Evolutionary conservation across 2,888 invertebrate species (phyloP).

Genomic region (Lasius fuliginosus): DNA sequence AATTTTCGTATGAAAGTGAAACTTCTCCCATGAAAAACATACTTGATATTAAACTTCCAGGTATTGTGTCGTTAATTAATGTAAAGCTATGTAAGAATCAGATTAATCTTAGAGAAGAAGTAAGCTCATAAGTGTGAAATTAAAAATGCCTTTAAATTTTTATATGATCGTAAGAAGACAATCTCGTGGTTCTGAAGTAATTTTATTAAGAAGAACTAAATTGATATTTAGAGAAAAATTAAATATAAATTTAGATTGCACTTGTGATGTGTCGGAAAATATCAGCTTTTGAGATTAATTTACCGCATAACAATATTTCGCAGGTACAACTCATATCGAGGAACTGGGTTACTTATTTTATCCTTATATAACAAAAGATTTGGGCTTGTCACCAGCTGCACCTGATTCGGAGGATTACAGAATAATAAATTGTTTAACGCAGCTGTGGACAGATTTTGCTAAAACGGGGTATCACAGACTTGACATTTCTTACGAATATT

Average conservation of each 20-base stretch:
- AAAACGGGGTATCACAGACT: slow-evolving; percentile 79
- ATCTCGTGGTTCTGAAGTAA: neutral
- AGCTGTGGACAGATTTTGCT: slow-evolving; percentile 84
- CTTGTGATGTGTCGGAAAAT: neutral
- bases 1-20: slow-evolving; percentile 77
- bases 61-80: slow-evolving; percentile 63
- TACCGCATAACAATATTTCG: neutral
- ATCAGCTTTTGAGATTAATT: neutral
- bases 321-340: slow-evolving; percentile 71
- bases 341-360: slow-evolving; percentile 79
- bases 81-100: neutral
- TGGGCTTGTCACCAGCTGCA: slow-evolving; percentile 58
- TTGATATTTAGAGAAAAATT: neutral
- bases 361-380: slow-evolving; percentile 46
- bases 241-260: slow-evolving; percentile 14
- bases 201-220: neutral
- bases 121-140: neutral
- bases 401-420: slow-evolving; percentile 64
- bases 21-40: slow-evolving; percentile 67
- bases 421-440: slow-evolving; percentile 77
- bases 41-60: slow-evolving; percentile 66
- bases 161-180: neutral
- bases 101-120: neutral
- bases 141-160: neutral
- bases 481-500: neutral